These are phyloP conservation scores for Equus quagga DNA, from an alignment of 2,113 vertebrate species.

Conservation along the genomic window DNA sequence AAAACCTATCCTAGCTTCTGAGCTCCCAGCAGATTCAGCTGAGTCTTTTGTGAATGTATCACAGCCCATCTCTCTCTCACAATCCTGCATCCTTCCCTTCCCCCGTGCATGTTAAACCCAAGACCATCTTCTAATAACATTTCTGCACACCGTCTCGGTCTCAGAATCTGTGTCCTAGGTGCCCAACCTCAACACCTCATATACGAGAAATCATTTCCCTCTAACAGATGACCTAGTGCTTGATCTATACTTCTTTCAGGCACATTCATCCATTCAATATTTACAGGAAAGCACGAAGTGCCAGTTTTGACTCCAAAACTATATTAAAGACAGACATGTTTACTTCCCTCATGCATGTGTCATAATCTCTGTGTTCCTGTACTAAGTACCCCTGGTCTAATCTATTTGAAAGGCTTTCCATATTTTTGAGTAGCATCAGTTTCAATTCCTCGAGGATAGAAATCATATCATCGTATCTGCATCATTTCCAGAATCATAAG, in stretches of 20 bases:
- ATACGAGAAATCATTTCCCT: background rate
- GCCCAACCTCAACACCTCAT: background rate
- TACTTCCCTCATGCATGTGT: background rate
- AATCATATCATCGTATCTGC: background rate
- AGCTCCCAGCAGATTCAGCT: background rate
- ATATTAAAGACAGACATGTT: background rate
- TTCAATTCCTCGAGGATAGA: background rate
- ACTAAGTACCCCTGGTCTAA: background rate
- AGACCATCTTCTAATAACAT: background rate
- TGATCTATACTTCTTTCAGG: background rate
- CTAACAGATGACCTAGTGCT: background rate
- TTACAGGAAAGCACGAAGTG: background rate
- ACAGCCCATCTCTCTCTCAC: background rate
- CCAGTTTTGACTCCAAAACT: background rate
- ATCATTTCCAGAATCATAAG: conserved; percentile 7
- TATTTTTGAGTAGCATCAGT: background rate
- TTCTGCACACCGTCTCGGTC: background rate
- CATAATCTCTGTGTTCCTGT: background rate
- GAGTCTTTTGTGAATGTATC: background rate
- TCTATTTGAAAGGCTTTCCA: background rate
- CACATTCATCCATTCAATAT: background rate
- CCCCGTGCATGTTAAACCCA: background rate
- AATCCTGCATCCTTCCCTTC: background rate
- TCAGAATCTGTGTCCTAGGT: background rate
- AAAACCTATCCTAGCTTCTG: background rate